Evolutionary conservation across 2,113 vertebrate species (phyloP), one percentile per base, ranked within the genome.

Genomic region (Herpailurus yagouaroundi): DNA sequence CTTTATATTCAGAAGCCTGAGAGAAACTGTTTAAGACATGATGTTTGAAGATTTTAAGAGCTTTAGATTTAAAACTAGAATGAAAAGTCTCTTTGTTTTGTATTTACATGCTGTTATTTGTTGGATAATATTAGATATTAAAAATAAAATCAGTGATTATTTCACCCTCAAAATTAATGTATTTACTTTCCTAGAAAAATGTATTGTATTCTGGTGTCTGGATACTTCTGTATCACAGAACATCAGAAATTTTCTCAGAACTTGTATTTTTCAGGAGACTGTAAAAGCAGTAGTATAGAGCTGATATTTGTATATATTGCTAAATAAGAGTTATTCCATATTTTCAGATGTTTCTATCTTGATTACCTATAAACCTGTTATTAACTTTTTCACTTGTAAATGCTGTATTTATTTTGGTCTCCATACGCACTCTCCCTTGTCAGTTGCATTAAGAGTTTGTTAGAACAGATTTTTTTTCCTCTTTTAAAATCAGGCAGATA

Each of bases 31-130:
- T 97, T 89, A 91, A 81, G 94, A 89, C 13, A 85, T 57, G 7
- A 38, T 52, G 1, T 41, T 96, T 73, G 36, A 83, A 45, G 90
- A 29, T 73, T 60, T 81, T 16, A 36, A 38, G 55, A 83, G 25
- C 77, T 95, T 95, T 38, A 73, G 71, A 84, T 95, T 82, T 95
- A 64, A 84, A 81, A 81, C 29, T 57, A 55, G 38, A 89, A 93
- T 96, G 23, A 89, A 68, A 97, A 90, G 33, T 29, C 41, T 45
- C 60, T 84, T 86, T 82, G 63, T 60, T 92, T 80, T 96, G 1
- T 88, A 41, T 84, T 89, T 55, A 55, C 12, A 84, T 94, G 21
- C 19, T 89, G 3, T n/a, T 63, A 92, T 89, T 81, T 85, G 52
- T 81, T 81, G 60, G 33, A 55, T 64, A 89, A 33, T 52, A 68